Evolutionary conservation across 2,888 invertebrate genomes (phyloP).

Genomic region (Plutella xylostella): DNA sequence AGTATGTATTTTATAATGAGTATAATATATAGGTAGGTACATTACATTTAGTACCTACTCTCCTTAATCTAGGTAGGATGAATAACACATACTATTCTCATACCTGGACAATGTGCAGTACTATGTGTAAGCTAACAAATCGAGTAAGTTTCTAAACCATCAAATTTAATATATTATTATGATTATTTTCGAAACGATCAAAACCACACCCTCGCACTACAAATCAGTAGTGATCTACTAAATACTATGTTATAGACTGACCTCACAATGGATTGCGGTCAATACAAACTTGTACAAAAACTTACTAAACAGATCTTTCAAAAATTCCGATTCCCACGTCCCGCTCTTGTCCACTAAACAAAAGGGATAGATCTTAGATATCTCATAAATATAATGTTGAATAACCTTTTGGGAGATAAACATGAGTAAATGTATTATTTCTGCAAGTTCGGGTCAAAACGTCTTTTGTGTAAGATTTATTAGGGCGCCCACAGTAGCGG

Average conservation of each 20-base stretch:
- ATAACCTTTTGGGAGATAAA: conserved; percentile 5
- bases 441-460: conserved; percentile 40
- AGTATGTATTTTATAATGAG: no score
- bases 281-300: conserved; percentile 39
- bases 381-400: conserved; percentile 12
- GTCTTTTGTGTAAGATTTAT: conserved; percentile 15
- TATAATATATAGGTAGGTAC: no score
- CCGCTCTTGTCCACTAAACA: conserved; percentile 34
- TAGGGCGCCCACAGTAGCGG: no score
- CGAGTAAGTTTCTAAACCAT: no score
- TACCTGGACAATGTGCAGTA: no score
- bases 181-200: conserved; percentile 32
- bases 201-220: conserved; percentile 17
- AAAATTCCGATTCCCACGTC: conserved; percentile 48
- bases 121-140: no score
- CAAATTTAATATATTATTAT: no score
- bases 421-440: conserved; percentile 36
- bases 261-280: conserved; percentile 47
- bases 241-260: conserved; percentile 54
- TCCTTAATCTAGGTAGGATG: no score
- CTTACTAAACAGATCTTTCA: conserved; percentile 29
- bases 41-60: no score
- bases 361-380: conserved; percentile 24
- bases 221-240: conserved; percentile 26
- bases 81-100: no score